Conservation (phyloP, 2,888 invertebrate species). For the Podabrus alpinus region DNA sequence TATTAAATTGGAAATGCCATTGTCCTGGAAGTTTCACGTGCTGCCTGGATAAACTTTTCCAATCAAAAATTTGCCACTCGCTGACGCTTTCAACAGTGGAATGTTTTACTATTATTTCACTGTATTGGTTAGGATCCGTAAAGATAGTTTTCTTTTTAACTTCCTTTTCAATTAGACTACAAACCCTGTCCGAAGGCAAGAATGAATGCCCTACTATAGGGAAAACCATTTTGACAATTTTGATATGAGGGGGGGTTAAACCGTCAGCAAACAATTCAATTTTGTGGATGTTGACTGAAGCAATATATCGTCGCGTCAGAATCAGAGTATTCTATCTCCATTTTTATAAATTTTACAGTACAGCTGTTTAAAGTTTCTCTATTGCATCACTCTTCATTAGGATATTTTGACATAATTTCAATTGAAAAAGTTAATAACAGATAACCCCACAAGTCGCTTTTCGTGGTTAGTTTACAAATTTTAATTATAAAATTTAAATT, state of each 20-base stretch:
- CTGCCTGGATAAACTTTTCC: neutral
- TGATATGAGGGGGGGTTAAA: conserved; percentile 5
- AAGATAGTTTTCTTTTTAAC: neutral
- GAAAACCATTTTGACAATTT: neutral
- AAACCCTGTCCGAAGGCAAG: neutral
- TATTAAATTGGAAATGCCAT: neutral
- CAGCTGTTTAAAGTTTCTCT: too few relatives aligned
- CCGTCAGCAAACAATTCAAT: conserved; percentile 40
- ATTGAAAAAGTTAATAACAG: too few relatives aligned
- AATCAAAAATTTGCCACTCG: neutral
- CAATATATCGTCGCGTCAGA: too few relatives aligned
- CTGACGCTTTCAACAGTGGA: neutral
- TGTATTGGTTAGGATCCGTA: neutral
- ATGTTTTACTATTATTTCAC: neutral
- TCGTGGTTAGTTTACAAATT: too few relatives aligned
- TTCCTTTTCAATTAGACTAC: neutral
- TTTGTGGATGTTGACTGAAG: conserved; percentile 8
- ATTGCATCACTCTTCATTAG: too few relatives aligned
- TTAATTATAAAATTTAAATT: too few relatives aligned
- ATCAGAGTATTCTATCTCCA: too few relatives aligned
- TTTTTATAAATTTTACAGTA: too few relatives aligned
- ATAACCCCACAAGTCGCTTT: too few relatives aligned
- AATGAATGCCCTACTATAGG: neutral
- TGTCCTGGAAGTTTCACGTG: neutral
- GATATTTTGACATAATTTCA: too few relatives aligned